Base-by-base conservation (phyloP, 2,888 invertebrate genomes). In the Strigamia transsilvanica region DNA sequence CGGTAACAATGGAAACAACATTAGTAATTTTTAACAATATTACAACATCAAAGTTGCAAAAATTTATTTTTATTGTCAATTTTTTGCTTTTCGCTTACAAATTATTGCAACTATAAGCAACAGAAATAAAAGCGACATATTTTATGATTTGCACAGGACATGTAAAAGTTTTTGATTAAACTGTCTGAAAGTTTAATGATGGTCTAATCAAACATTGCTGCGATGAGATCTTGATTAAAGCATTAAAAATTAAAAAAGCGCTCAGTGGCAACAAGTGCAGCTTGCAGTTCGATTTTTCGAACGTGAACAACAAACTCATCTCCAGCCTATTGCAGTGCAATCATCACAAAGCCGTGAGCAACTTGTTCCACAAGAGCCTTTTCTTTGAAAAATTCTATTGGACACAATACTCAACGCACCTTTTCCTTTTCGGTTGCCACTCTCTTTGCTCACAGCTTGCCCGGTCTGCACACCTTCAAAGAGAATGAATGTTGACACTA, bases 401-500 rank as follows among this genome's bases (percentile, higher is more conserved):
- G 61, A 61, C 61, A 61, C 21, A 61, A 61, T 21, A 61, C 61
- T 21, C 61, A 61, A 61, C 61, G 3, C 61, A 61, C 61, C 56
- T 61, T 61, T 61, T 18, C 21, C n/a, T 51, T 51, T n/a, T n/a
- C 51, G n/a, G 51, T 23, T 21, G 21, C 61, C 18, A 23, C 61
- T 61, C 23, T 18, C n/a, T n/a, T 23, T 21, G n/a, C 21, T 21
- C 18, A 3, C 23, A 61, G 21, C 61, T n/a, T 61, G 46, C 13
- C 46, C 2, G 23, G 18, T 61, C 61, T 61, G 61, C 61, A 18
- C 23, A 61, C 61, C 61, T 61, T 61, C 61, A 61, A 46, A 61
- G 18, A 61, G 61, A 61, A 61, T 61, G 61, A 61, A 61, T 61
- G 61, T 61, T 61, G 61, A 61, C 61, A 61, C 61, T 61, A 61